These are phyloP conservation scores for Sitodiplosis mosellana DNA, from an alignment of 1,140 invertebrate species.

Conservation along the genomic window DNA sequence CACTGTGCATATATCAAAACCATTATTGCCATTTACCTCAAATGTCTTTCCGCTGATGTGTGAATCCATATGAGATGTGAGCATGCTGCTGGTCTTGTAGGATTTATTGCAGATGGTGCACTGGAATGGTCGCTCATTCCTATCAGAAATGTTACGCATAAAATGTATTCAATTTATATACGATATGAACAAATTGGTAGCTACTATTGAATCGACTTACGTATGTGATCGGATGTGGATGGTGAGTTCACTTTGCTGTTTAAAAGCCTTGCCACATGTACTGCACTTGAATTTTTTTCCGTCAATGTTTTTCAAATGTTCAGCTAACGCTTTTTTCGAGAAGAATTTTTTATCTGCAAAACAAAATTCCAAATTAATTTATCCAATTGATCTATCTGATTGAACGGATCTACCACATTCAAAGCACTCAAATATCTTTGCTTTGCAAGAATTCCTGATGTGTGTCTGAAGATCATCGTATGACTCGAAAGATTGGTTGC, in stretches of 20 bases:
- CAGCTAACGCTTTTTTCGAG: background rate
- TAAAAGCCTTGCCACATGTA: background rate
- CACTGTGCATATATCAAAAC: no score
- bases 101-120: background rate
- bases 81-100: slow-evolving; percentile 1
- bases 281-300: background rate
- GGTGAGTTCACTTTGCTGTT: background rate
- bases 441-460: background rate
- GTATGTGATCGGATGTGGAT: slow-evolving; percentile 1
- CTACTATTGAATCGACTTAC: no score
- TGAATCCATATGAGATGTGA: slow-evolving; percentile 1
- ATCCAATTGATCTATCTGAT: background rate
- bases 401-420: slow-evolving; percentile 1
- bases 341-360: background rate
- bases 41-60: slow-evolving; percentile 2
- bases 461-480: slow-evolving; percentile 1
- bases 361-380: background rate
- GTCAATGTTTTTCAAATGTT: background rate
- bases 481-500: background rate
- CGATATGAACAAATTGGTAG: no score
- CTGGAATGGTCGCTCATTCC: background rate
- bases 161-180: no score
- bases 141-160: no score
- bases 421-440: background rate
- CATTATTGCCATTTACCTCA: background rate